Conservation (phyloP, 2,888 invertebrate genomes). For the Protonemura montana region DNA sequence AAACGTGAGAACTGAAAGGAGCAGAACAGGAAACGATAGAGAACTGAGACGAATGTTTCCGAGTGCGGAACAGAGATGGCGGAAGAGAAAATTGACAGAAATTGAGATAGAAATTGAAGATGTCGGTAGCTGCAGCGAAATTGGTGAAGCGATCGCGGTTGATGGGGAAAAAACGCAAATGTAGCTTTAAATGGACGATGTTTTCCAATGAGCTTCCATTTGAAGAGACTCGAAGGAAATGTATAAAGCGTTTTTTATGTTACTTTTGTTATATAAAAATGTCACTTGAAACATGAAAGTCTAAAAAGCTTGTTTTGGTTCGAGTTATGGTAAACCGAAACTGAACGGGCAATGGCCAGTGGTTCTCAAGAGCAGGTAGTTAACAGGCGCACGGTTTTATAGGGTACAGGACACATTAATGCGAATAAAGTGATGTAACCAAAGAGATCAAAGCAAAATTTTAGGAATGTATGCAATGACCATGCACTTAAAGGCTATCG, state of each 20-base stretch:
- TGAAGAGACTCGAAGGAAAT: background rate
- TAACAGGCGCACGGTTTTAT: background rate
- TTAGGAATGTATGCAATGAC: no score
- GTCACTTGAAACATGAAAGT: background rate
- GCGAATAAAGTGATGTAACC: no score
- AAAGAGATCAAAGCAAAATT: no score
- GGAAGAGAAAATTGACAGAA: background rate
- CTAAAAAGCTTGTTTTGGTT: background rate
- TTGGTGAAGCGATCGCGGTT: background rate
- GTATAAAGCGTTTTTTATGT: background rate
- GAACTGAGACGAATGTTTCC: background rate
- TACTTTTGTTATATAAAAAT: background rate
- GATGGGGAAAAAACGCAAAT: background rate
- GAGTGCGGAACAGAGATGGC: background rate
- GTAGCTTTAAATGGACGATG: background rate
- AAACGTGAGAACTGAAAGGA: background rate
- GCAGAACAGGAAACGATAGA: background rate
- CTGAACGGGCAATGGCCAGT: background rate
- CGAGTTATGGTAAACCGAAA: background rate
- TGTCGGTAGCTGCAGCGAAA: background rate
- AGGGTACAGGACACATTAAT: no score
- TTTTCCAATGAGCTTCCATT: background rate
- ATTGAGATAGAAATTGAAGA: slow-evolving; percentile 12
- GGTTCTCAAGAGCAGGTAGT: background rate
- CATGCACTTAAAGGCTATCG: no score